Evolutionary conservation across 1,140 invertebrate genomes (phyloP).

Genomic region (Drosophila chauvacae): DNA sequence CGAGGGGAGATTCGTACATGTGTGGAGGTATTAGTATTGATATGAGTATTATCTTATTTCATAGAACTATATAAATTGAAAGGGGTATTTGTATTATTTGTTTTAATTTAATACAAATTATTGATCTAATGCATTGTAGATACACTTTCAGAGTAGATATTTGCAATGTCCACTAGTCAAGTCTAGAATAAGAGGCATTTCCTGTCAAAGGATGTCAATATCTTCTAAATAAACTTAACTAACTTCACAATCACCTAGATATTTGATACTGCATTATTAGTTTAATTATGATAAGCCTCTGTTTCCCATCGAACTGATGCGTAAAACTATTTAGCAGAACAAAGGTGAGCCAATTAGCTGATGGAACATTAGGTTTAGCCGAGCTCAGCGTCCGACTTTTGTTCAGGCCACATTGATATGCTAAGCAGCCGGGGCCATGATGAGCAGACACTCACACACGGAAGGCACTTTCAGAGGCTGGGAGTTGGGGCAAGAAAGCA

Average conservation of each 20-base stretch:
- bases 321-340: constrained; percentile 18
- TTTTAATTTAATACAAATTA: not conserved
- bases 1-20: not conserved
- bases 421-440: constrained; percentile 35
- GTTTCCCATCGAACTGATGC: not conserved
- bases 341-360: constrained; percentile 32
- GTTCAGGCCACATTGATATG: constrained; percentile 32
- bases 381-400: constrained; percentile 11
- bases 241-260: not conserved
- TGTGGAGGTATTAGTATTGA: constrained; percentile 1
- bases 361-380: constrained; percentile 14
- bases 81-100: not conserved
- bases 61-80: not conserved
- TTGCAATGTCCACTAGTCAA: no score
- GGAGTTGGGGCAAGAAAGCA: constrained; percentile 41
- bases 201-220: not conserved
- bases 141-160: not conserved
- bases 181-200: no score
- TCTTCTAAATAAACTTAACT: no score
- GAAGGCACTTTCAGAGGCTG: not conserved
- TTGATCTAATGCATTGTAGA: not conserved
- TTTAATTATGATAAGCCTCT: constrained; percentile 26
- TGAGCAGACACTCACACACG: constrained; percentile 35
- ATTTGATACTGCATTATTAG: not conserved
- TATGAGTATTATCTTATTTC: not conserved